phyloP scores from a whole-genome alignment of 2,888 invertebrate genomes.

The Platycheirus rosarum region DNA sequence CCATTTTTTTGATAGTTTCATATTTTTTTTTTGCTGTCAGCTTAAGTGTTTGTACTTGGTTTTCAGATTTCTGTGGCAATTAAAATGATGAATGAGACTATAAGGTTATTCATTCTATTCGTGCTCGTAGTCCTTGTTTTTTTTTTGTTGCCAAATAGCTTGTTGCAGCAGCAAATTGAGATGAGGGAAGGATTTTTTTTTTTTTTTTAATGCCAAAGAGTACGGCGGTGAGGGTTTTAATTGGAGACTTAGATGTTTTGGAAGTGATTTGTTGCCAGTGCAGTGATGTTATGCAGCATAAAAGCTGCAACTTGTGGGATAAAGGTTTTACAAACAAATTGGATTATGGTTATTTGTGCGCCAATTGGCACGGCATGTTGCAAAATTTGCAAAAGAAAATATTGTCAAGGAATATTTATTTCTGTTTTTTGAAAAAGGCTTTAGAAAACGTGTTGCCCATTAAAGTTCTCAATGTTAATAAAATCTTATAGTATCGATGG shows the following conservation, averaged over 20 bases:
- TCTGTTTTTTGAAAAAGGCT: too few species aligned
- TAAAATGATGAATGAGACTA: conserved; percentile 68
- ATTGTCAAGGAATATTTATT: not conserved
- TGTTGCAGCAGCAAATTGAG: conserved; percentile 54
- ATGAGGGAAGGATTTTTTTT: not conserved
- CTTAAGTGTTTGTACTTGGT: conserved; percentile 51
- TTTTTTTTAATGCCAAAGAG: not conserved
- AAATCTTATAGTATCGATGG: too few species aligned
- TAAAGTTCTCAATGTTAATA: too few species aligned
- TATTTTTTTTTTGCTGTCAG: conserved; percentile 16
- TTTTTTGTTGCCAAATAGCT: conserved; percentile 31
- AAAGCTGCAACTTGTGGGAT: conserved; percentile 4
- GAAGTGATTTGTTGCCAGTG: not conserved
- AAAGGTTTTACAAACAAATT: conserved; percentile 13
- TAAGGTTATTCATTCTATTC: conserved; percentile 40
- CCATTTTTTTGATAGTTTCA: conserved; percentile 11
- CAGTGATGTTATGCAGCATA: not conserved
- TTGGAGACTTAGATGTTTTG: conserved; percentile 2
- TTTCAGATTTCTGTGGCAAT: conserved; percentile 64
- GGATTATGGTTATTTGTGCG: conserved; percentile 11
- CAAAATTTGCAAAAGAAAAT: not conserved
- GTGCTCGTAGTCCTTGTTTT: not conserved
- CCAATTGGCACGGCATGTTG: conserved; percentile 16
- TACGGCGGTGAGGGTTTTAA: conserved; percentile 6
- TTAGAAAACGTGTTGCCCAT: too few species aligned